These are phyloP conservation scores for Malthinus flaveolus DNA, from an alignment of 2,888 invertebrate species.

Conservation along the genomic window DNA sequence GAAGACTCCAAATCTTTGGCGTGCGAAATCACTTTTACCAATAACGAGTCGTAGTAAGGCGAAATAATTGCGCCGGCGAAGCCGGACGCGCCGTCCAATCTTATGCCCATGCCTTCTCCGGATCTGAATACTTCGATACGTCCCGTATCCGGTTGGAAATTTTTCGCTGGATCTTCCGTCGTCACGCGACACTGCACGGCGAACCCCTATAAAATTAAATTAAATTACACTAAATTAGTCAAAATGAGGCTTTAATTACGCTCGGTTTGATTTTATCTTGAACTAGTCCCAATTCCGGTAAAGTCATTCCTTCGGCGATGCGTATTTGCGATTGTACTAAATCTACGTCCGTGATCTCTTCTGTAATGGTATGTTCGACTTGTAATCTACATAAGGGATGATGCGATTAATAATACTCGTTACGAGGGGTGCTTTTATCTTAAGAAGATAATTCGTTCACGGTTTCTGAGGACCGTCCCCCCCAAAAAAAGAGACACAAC, in stretches of 20 bases:
- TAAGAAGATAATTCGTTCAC: too few species aligned
- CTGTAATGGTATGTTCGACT: conserved; percentile 99
- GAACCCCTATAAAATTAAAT: conserved; percentile 62
- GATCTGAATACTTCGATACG: conserved; percentile 95
- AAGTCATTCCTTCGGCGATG: conserved; percentile 92
- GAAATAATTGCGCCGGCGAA: conserved; percentile 97
- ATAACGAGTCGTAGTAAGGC: conserved; percentile 96
- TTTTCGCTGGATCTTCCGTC: conserved; percentile 97
- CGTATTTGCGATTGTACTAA: conserved; percentile 96
- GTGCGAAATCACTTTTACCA: conserved; percentile 91
- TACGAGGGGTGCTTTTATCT: too few species aligned
- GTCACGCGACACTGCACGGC: conserved; percentile 99
- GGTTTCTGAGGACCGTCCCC: too few species aligned
- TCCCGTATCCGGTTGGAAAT: conserved; percentile 97
- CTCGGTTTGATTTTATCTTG: conserved; percentile 83
- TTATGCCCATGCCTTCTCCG: conserved; percentile 99
- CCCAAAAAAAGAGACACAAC: too few species aligned
- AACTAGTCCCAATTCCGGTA: conserved; percentile 85
- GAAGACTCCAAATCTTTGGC: conserved; percentile 87
- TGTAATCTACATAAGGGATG: too few species aligned
- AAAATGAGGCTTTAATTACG: conserved; percentile 46
- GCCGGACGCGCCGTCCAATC: conserved; percentile 94
- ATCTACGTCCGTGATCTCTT: conserved; percentile 98
- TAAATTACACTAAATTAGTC: not conserved
- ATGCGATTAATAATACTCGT: not conserved